Percentiles rank a stretch among this genome's conserved stretches.
phyloP scores from a whole-genome alignment of 2,888 invertebrate species.

The Melieria crassipennis region DNA sequence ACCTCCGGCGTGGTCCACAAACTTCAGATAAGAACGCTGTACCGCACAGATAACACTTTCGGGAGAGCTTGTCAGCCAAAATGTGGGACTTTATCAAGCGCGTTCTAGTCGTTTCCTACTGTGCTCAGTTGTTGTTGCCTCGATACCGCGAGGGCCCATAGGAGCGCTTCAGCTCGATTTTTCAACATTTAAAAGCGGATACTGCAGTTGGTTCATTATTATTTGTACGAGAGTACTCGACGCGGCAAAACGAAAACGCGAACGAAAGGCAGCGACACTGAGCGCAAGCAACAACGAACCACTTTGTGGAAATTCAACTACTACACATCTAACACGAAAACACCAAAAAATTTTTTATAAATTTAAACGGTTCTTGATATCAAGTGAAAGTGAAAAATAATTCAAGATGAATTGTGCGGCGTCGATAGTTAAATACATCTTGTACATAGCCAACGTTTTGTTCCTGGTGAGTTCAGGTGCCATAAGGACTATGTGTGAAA shows the following conservation, averaged over 20 bases:
- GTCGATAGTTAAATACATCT: conserved; percentile 57
- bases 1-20: no score
- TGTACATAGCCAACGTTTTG: conserved; percentile 59
- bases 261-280: neutral
- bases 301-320: neutral
- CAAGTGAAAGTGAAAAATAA: conserved; percentile 10
- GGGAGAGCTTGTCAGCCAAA: no score
- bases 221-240: conserved; percentile 26
- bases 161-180: neutral
- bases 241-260: conserved; percentile 20
- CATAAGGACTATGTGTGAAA: no score
- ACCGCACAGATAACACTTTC: no score
- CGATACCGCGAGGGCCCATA: no score
- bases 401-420: conserved; percentile 59
- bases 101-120: no score
- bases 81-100: no score
- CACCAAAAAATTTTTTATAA: no score
- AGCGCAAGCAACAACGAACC: neutral
- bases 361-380: neutral
- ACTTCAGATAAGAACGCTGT: no score
- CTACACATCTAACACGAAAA: no score
- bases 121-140: no score
- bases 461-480: conserved; percentile 58
- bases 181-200: conserved; percentile 19
- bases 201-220: neutral